Evolutionary conservation across 2,888 invertebrate genomes (phyloP).

Genomic region (Drosophila fulvimacula): DNA sequence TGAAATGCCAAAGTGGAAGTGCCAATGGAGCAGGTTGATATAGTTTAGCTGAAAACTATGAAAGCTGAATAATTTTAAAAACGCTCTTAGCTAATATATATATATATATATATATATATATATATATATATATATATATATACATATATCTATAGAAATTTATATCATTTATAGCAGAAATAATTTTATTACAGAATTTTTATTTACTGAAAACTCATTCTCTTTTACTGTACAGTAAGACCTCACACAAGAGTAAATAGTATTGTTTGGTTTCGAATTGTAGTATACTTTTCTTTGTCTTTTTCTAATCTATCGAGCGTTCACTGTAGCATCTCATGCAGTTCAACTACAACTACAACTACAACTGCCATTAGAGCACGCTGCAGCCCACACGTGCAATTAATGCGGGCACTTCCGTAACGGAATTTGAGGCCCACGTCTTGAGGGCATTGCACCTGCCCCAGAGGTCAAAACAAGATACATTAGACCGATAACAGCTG

Average conservation of each 20-base stretch:
- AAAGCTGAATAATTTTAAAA: neutral
- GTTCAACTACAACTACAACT: slow-evolving; percentile 17
- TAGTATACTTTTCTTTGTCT: neutral
- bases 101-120: no score
- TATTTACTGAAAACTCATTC: neutral
- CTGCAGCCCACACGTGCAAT: slow-evolving; percentile 53
- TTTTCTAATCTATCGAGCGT: slow-evolving; percentile 4
- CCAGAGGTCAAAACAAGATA: slow-evolving; percentile 35
- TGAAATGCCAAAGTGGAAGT: neutral
- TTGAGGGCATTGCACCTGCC: slow-evolving; percentile 43
- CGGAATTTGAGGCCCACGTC: slow-evolving; percentile 35
- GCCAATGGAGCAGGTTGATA: neutral
- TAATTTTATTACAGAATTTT: neutral
- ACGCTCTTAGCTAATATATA: no score
- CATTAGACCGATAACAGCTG: slow-evolving; percentile 23
- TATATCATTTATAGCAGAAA: neutral
- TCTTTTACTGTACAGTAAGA: neutral
- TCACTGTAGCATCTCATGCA: slow-evolving; percentile 14
- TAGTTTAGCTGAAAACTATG: neutral
- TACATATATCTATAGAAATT: no score
- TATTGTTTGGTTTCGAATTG: neutral
- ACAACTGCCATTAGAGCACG: slow-evolving; percentile 16
- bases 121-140: no score
- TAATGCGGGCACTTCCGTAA: slow-evolving; percentile 51
- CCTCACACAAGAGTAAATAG: neutral